These are phyloP conservation scores for Eurystomus gularis DNA, from an alignment of 2,113 vertebrate genomes.

Conservation along the genomic window DNA sequence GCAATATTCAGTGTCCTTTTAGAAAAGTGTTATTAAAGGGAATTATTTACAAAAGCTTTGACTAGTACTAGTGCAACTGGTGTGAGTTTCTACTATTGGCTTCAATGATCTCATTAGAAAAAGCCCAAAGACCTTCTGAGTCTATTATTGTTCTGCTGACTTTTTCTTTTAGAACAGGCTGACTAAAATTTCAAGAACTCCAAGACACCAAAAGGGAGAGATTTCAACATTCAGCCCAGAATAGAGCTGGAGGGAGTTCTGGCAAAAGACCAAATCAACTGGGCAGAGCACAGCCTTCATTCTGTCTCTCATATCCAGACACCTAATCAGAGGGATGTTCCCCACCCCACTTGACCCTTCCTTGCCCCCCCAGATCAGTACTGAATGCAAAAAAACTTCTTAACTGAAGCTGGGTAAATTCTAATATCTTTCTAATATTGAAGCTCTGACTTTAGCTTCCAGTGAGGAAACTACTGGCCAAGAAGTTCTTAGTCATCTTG, in stretches of 20 bases:
- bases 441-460: background rate
- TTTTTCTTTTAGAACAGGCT: background rate
- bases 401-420: background rate
- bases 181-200: background rate
- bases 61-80: background rate
- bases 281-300: background rate
- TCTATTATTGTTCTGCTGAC: slow-evolving; percentile 6
- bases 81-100: background rate
- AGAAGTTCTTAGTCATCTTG: background rate
- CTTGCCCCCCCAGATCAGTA: background rate
- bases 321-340: background rate
- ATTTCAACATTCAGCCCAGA: background rate
- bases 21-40: background rate
- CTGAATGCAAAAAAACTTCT: background rate
- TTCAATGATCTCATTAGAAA: background rate
- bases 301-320: background rate
- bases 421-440: background rate
- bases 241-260: background rate
- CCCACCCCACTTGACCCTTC: background rate
- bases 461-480: background rate
- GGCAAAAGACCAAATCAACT: background rate
- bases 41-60: slow-evolving; percentile 14
- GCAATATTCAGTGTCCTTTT: background rate
- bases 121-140: background rate
- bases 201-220: background rate